Evolutionary conservation across 2,797 vertebrate genomes (phyloP).

Genomic region (Apodemus agrarius): DNA sequence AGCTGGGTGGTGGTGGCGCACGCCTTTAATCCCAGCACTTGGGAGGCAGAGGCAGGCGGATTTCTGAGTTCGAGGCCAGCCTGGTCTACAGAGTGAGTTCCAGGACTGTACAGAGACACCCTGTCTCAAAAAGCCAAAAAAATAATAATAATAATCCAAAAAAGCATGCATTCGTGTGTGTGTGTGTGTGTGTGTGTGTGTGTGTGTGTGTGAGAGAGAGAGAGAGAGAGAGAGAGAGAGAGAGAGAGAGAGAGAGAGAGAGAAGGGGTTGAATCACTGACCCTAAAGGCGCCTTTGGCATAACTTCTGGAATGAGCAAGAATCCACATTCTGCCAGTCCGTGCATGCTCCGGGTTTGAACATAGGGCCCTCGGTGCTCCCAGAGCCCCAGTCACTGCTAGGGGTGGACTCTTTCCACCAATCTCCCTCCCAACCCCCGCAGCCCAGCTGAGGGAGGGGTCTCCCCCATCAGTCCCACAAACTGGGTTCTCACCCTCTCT

Average conservation of each 20-base stretch:
- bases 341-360: not conserved
- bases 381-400: conserved; percentile 4
- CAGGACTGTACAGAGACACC: too few relatives aligned
- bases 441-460: conserved; percentile 22
- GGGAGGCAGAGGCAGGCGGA: too few relatives aligned
- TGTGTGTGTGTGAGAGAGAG: not conserved
- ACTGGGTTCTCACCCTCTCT: conserved; percentile 63
- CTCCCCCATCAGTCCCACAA: conserved; percentile 56
- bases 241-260: too few relatives aligned
- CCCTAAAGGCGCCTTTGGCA: not conserved
- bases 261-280: not conserved
- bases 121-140: too few relatives aligned
- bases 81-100: too few relatives aligned
- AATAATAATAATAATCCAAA: too few relatives aligned
- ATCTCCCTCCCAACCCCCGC: not conserved
- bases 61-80: too few relatives aligned
- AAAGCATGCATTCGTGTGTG: too few relatives aligned
- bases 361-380: not conserved
- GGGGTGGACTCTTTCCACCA: conserved; percentile 1
- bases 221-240: too few relatives aligned
- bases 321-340: not conserved
- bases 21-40: too few relatives aligned
- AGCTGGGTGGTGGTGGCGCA: too few relatives aligned
- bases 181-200: not conserved
- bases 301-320: not conserved